These are phyloP conservation scores for Teleopsis dalmanni DNA, from an alignment of 1,140 invertebrate species.

Conservation along the genomic window DNA sequence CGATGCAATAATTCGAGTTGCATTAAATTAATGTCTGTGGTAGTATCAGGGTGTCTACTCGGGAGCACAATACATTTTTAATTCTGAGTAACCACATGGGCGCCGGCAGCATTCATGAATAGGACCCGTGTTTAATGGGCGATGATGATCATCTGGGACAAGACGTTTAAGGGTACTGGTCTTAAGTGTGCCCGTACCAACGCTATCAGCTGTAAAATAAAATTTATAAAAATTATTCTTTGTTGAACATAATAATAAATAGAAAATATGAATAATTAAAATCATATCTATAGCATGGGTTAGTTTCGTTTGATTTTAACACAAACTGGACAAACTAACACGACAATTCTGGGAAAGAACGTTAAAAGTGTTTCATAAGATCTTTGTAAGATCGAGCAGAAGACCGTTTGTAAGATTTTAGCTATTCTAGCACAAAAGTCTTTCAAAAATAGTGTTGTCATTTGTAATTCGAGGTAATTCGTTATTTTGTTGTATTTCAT, in stretches of 20 bases:
- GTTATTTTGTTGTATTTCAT: neutral
- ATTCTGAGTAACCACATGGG: constrained; percentile 20
- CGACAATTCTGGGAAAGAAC: no score
- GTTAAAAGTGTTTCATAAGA: no score
- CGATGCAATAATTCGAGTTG: no score
- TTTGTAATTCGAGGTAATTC: neutral
- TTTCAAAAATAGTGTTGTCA: no score
- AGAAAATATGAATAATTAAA: neutral
- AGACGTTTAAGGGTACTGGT: constrained; percentile 19
- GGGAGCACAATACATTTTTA: constrained; percentile 24
- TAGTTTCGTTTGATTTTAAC: neutral
- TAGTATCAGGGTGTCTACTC: no score
- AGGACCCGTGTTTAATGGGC: constrained; percentile 20
- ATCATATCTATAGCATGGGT: no score
- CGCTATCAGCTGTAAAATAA: constrained; percentile 21
- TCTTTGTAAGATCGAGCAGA: no score
- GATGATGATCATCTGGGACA: constrained; percentile 18
- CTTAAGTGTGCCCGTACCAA: constrained; percentile 17
- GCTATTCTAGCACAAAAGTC: no score
- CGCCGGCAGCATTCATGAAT: constrained; percentile 24
- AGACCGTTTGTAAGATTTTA: no score
- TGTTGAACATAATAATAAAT: neutral
- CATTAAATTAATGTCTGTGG: no score
- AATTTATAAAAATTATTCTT: neutral
- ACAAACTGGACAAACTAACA: neutral